Evolutionary conservation across 2,113 vertebrate species (phyloP).

Genomic region (Ramphastos sulfuratus): DNA sequence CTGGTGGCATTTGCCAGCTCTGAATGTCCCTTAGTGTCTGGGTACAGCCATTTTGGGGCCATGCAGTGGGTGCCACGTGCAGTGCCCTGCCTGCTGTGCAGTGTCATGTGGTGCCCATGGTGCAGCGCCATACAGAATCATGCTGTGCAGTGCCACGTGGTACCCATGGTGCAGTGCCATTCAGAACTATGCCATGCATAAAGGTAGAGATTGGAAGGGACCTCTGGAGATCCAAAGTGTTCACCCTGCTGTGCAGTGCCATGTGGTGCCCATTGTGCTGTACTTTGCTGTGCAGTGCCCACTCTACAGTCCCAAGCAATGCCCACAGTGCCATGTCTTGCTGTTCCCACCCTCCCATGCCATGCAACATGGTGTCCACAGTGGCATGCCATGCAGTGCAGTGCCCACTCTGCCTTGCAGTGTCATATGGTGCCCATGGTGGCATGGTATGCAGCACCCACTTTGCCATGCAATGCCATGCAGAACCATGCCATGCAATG

Average conservation of each 20-base stretch:
- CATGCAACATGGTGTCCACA: neutral
- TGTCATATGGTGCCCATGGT: neutral
- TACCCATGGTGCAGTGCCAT: too few relatives aligned
- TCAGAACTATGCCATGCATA: too few relatives aligned
- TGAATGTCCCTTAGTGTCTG: neutral
- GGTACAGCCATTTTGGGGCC: neutral
- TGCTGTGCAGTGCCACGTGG: neutral
- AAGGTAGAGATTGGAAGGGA: too few relatives aligned
- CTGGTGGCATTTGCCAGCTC: neutral
- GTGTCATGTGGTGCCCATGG: too few relatives aligned
- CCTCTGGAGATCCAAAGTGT: too few relatives aligned
- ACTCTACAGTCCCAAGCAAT: too few relatives aligned
- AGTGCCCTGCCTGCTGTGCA: too few relatives aligned
- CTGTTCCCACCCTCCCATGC: neutral
- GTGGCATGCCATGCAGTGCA: neutral
- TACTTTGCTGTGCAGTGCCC: too few relatives aligned
- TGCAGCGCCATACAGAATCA: neutral
- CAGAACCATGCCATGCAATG: neutral
- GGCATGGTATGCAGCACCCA: neutral
- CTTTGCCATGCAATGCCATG: neutral
- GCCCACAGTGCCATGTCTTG: too few relatives aligned
- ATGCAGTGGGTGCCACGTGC: accelerated
- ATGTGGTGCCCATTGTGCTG: too few relatives aligned
- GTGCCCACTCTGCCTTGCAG: too few relatives aligned
- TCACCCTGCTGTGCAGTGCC: neutral